Conservation (phyloP, 1,140 invertebrate species). For the Coptotermes formosanus region DNA sequence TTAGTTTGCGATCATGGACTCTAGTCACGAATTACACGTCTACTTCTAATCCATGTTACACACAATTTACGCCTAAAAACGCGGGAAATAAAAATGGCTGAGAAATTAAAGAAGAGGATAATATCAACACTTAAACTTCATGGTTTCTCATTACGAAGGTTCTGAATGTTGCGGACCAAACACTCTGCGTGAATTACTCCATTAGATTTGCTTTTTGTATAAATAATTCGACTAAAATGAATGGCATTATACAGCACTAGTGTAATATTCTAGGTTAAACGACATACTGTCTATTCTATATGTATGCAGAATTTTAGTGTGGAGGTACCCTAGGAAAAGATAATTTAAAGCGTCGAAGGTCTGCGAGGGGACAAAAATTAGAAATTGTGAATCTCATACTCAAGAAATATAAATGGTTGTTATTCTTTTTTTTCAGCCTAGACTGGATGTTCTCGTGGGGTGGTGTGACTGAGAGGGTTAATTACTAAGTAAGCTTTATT, state of each 20-base stretch:
- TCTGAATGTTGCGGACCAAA: no score
- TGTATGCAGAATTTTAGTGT: no score
- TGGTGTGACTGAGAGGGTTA: no score
- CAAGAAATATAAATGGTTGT: background rate
- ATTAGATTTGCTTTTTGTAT: background rate
- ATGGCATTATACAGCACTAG: background rate
- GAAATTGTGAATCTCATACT: conserved; percentile 24
- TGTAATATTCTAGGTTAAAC: background rate
- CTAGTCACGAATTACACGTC: no score
- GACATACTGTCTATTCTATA: background rate
- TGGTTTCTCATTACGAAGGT: conserved; percentile 53
- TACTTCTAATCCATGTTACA: no score
- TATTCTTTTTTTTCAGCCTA: background rate
- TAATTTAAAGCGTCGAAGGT: conserved; percentile 17
- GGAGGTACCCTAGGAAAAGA: background rate
- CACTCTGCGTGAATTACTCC: background rate
- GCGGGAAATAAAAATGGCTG: conserved; percentile 38
- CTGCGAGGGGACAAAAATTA: conserved; percentile 19
- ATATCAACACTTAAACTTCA: conserved; percentile 53
- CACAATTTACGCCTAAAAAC: background rate
- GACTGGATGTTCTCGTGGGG: background rate
- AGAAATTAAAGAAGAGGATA: conserved; percentile 47
- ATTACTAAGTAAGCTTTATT: no score
- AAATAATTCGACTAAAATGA: background rate
- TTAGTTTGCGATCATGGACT: no score